Evolutionary conservation across 2,888 invertebrate genomes (phyloP), one percentile per base, ranked within the genome.

Genomic region (Balanococcus diminutus): DNA sequence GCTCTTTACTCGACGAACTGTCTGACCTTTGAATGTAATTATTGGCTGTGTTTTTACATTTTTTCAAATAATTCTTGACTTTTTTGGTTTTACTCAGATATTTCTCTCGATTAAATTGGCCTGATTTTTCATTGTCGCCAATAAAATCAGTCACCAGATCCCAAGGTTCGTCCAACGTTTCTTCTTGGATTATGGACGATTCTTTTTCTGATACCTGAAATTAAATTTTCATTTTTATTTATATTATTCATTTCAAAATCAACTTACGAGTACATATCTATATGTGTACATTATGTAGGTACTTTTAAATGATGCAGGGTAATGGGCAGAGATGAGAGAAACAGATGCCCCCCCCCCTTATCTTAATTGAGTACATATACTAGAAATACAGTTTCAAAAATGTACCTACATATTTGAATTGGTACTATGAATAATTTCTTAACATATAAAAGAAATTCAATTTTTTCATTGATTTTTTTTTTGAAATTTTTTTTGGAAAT

Each of bases 31-130:
- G 14, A 5, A 46, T 39, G 2, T 51, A 61, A 16, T 56, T 79
- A 25, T 86, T 81, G 56, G 86, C 86, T 0, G 86, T 86, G 56
- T 56, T 51, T 86, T 86, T 86, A 25, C 86, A 86, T 36, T 81
- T 79, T 36, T 81, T 86, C 86, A 86, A 32, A 32, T 86, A 86
- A 36, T 86, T 81, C 9, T 86, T 86, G 39, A 86, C 56, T 36
- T 56, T 86, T 81, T 86, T 86, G 16, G 36, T 56, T 32, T 81
- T 86, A n/a, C 86, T 81, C 0, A 19, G 5, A 1, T 51, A 46
- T 32, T 81, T 79, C 6, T 42, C 83, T 22, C 83, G 83, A 16
- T 31, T 61, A 36, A 84, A 84, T 25, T 82, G 31, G 2, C 31
- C 28, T 1, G 22, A 6, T 16, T 56, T 32, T 28, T 67, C 83